phyloP scores from a whole-genome alignment of 2,797 vertebrate species.

The Premnoplex brunnescens region DNA sequence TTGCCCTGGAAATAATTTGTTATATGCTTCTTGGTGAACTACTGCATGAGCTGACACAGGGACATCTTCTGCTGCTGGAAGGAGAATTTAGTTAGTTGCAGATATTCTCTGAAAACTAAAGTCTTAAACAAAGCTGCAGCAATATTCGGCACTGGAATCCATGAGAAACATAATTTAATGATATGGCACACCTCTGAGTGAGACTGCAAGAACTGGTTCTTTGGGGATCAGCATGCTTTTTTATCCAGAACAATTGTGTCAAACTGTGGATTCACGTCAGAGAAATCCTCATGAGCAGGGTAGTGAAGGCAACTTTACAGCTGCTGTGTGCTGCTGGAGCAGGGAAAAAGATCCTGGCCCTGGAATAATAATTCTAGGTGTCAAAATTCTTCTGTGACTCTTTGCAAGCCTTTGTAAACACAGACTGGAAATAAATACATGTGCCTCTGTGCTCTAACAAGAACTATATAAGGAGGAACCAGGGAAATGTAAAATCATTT shows the following conservation, averaged over 20 bases:
- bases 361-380: background rate
- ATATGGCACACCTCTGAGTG: background rate
- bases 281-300: background rate
- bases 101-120: background rate
- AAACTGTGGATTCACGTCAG: background rate
- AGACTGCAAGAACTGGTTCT: background rate
- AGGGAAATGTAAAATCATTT: slow-evolving; percentile 10
- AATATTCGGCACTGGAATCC: background rate
- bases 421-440: background rate
- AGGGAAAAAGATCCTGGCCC: background rate
- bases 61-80: background rate
- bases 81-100: background rate
- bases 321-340: background rate
- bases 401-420: background rate
- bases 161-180: background rate
- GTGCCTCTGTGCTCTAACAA: background rate
- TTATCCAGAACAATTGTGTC: background rate
- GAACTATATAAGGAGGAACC: background rate
- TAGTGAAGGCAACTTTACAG: background rate
- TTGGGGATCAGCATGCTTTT: background rate
- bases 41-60: background rate
- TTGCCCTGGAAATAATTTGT: background rate
- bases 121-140: background rate
- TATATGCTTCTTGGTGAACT: background rate
- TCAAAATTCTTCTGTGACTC: background rate